Evolutionary conservation across 2,797 vertebrate species (phyloP).

Genomic region (Danio choprae): DNA sequence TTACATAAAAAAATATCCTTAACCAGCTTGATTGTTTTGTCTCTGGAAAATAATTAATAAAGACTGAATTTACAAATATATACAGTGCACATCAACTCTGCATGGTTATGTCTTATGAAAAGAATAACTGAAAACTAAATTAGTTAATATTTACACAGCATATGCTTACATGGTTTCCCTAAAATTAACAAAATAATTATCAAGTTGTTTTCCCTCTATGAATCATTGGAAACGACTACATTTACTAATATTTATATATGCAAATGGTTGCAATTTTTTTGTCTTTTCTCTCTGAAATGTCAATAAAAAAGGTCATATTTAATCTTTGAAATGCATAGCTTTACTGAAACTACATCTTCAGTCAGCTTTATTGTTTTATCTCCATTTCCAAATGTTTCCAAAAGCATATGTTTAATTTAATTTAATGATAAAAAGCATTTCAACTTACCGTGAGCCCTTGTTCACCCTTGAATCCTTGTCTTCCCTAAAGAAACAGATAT

Average conservation of each 20-base stretch:
- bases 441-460: slow-evolving; percentile 87
- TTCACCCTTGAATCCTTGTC: slow-evolving; percentile 84
- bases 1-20: slow-evolving; percentile 63
- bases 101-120: neutral
- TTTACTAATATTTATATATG: neutral
- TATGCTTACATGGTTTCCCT: neutral
- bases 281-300: slow-evolving; percentile 85
- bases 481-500: slow-evolving; percentile 74
- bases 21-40: slow-evolving; percentile 90
- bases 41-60: slow-evolving; percentile 66
- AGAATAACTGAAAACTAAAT: neutral
- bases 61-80: neutral
- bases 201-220: neutral
- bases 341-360: too few species aligned
- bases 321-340: neutral
- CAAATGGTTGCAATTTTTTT: slow-evolving; percentile 76
- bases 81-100: neutral
- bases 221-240: neutral
- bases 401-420: too few species aligned
- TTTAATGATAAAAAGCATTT: neutral
- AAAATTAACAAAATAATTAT: neutral
- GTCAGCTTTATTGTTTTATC: too few species aligned
- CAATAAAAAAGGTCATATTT: neutral
- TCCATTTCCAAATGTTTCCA: too few species aligned
- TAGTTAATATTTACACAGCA: neutral